Evolutionary conservation across 1,140 invertebrate genomes (phyloP).

Genomic region (Cydia splendana): DNA sequence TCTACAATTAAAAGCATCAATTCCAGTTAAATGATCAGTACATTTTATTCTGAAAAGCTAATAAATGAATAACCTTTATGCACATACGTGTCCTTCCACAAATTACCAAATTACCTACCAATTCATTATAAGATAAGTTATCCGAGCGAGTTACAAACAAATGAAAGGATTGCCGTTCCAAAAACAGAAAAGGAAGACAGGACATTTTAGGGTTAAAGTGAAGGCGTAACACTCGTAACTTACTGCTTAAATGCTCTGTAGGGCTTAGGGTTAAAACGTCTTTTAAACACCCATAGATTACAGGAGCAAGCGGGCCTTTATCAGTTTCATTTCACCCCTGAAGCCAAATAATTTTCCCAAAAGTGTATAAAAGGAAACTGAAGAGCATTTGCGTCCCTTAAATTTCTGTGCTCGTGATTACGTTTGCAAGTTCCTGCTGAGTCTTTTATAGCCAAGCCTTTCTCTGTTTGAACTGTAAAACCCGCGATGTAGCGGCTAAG

Average conservation of each 20-base stretch:
- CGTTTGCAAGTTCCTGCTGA: conserved; percentile 1
- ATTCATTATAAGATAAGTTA: too few relatives aligned
- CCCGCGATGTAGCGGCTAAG: background rate
- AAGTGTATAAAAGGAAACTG: background rate
- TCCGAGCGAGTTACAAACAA: too few relatives aligned
- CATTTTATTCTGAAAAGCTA: too few relatives aligned
- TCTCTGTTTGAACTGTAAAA: conserved; percentile 16
- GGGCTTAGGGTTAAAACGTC: background rate
- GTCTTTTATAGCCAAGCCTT: background rate
- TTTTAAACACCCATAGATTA: conserved; percentile 1
- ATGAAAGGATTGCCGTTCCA: too few relatives aligned
- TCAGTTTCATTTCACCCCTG: conserved; percentile 5
- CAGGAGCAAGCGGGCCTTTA: background rate
- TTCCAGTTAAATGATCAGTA: too few relatives aligned
- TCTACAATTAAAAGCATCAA: background rate
- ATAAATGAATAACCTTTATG: too few relatives aligned
- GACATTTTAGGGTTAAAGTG: background rate
- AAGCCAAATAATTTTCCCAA: conserved; percentile 11
- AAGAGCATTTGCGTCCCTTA: background rate
- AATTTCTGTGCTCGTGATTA: too few relatives aligned
- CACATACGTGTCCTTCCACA: too few relatives aligned
- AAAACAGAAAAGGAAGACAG: background rate
- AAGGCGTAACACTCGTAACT: conserved; percentile 6
- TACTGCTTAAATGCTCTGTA: background rate
- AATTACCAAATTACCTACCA: too few relatives aligned